phyloP scores from a whole-genome alignment of 2,113 vertebrate species.

The Ciconia maguari region DNA sequence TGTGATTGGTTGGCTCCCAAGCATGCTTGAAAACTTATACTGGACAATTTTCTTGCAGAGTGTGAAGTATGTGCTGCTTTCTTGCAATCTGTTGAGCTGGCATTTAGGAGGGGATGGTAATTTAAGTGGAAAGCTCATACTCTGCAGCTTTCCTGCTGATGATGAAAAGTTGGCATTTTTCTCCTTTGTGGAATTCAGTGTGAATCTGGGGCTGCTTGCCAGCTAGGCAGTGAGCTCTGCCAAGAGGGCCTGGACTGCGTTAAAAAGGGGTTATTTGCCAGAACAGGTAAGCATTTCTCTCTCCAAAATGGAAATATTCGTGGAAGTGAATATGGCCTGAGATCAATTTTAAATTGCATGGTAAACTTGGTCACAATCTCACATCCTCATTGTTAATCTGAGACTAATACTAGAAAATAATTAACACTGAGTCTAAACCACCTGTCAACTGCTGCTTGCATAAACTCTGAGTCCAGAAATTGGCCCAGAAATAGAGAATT shows the following conservation, averaged over 20 bases:
- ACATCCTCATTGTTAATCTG: not conserved
- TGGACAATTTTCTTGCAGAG: slow-evolving; percentile 38
- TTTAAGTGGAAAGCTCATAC: slow-evolving; percentile 46
- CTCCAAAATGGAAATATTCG: slow-evolving; percentile 15
- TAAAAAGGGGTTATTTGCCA: slow-evolving; percentile 32
- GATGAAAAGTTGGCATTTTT: slow-evolving; percentile 61
- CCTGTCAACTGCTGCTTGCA: not conserved
- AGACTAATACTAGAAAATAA: not conserved
- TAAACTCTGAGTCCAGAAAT: not conserved
- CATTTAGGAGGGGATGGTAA: slow-evolving; percentile 60
- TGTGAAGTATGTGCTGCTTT: slow-evolving; percentile 53
- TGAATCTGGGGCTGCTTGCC: slow-evolving; percentile 63
- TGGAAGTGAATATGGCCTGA: not conserved
- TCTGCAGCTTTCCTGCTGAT: slow-evolving; percentile 60
- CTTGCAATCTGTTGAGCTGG: slow-evolving; percentile 52
- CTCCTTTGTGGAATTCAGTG: slow-evolving; percentile 59
- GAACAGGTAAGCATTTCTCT: slow-evolving; percentile 43
- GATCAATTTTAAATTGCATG: slow-evolving; percentile 12
- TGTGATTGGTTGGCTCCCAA: slow-evolving; percentile 64
- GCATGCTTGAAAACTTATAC: slow-evolving; percentile 43
- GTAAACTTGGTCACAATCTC: not conserved
- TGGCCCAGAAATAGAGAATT: not conserved
- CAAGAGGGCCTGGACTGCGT: slow-evolving; percentile 34
- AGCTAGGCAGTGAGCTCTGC: not conserved
- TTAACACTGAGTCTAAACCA: not conserved